phyloP scores from a whole-genome alignment of 2,888 invertebrate genomes.

The Gastrophysa polygoni region DNA sequence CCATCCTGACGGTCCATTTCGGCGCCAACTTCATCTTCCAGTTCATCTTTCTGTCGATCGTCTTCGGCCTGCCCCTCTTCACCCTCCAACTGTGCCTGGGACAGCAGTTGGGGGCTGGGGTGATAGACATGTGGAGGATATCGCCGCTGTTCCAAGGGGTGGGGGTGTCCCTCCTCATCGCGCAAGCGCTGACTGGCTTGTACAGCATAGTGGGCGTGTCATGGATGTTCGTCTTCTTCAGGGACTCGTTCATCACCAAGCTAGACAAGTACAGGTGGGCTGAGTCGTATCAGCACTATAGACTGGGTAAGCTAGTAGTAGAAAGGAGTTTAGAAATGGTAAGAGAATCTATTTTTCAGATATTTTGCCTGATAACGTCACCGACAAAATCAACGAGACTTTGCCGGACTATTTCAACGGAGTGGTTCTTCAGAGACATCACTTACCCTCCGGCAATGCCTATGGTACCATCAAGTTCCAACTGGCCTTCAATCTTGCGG shows the following conservation, averaged over 20 bases:
- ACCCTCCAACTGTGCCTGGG: constrained; percentile 86
- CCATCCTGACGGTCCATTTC: constrained; percentile 84
- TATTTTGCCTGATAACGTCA: constrained; percentile 50
- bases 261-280: constrained; percentile 83
- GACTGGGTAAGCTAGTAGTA: constrained; percentile 64
- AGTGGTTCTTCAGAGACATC: constrained; percentile 75
- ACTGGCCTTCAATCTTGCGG: constrained; percentile 86
- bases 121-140: constrained; percentile 92
- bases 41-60: constrained; percentile 80
- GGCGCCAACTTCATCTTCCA: constrained; percentile 89
- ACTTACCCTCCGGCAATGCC: constrained; percentile 52
- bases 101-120: constrained; percentile 82
- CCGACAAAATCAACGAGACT: constrained; percentile 71
- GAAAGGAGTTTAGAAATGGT: no score
- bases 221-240: constrained; percentile 88
- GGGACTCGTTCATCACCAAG: constrained; percentile 84
- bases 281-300: constrained; percentile 72
- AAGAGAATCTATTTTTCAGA: constrained; percentile 45
- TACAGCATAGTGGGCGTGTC: constrained; percentile 90
- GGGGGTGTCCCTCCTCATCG: constrained; percentile 79
- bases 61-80: constrained; percentile 75
- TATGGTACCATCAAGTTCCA: constrained; percentile 80
- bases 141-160: constrained; percentile 92
- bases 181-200: constrained; percentile 81
- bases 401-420: constrained; percentile 86